Percentiles rank a stretch among this genome's conserved stretches.
These are phyloP conservation scores for Geodia barretti DNA, from an alignment of 37 sponge, comb jelly and placozoan species.

Conservation along the genomic window DNA sequence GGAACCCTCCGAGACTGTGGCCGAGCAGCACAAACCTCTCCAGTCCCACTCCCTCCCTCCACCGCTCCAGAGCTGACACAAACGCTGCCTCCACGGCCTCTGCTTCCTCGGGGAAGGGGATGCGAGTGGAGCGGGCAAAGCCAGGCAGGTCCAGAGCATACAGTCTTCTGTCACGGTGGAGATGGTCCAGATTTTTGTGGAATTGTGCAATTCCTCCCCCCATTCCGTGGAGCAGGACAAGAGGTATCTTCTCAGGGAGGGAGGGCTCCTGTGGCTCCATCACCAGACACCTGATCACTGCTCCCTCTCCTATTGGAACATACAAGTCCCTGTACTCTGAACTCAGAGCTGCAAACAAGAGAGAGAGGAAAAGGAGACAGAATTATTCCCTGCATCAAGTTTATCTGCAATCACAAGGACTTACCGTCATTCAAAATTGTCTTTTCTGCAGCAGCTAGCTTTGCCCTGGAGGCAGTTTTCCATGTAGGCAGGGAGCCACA, in stretches of 20 bases:
- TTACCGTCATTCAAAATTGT: constrained; percentile 40
- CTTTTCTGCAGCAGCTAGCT: constrained; percentile 59
- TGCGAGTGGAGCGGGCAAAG: constrained; percentile 88
- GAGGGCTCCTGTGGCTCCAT: constrained; percentile 26
- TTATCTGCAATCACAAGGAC: background rate
- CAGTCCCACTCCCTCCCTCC: constrained; percentile 76
- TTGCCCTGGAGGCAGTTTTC: constrained; percentile 67
- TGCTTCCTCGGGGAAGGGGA: constrained; percentile 62
- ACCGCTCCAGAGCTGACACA: constrained; percentile 76
- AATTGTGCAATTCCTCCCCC: constrained; percentile 85
- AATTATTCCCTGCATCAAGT: background rate
- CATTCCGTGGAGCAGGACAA: constrained; percentile 94
- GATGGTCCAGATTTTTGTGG: constrained; percentile 75
- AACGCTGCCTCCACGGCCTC: constrained; percentile 63
- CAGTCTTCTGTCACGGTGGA: constrained; percentile 52
- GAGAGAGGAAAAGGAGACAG: background rate
- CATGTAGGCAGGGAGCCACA: constrained; percentile 58
- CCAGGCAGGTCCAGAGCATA: constrained; percentile 91
- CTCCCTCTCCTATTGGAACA: constrained; percentile 19
- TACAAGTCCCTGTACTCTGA: constrained; percentile 23
- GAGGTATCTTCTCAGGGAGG: constrained; percentile 31
- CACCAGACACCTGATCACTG: constrained; percentile 28
- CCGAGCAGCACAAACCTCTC: constrained; percentile 86
- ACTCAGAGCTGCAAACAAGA: constrained; percentile 16
- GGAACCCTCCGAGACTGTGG: constrained; percentile 94